Evolutionary conservation across 2,888 invertebrate species (phyloP).

Genomic region (Tridacna crocea): DNA sequence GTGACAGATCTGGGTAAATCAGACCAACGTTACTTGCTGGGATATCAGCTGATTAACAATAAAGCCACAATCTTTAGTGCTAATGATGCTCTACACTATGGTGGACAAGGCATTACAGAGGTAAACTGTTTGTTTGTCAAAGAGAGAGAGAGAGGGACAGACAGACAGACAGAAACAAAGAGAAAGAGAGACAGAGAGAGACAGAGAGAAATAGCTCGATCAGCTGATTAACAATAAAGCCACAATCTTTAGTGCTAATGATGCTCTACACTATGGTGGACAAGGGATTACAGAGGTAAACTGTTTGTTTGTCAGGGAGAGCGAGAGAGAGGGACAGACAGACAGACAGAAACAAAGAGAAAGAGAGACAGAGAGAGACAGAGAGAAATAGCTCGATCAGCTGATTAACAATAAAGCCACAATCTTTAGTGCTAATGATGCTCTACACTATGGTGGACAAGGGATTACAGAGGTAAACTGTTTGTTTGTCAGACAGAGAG

Average conservation of each 20-base stretch:
- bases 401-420: conserved; percentile 27
- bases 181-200: too few species aligned
- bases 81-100: conserved; percentile 65
- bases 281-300: conserved; percentile 48
- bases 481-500: too few species aligned
- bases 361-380: too few species aligned
- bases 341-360: too few species aligned
- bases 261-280: conserved; percentile 65
- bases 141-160: too few species aligned
- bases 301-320: too few species aligned
- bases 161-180: too few species aligned
- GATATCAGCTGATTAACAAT: conserved; percentile 49
- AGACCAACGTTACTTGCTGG: conserved; percentile 65
- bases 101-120: conserved; percentile 48
- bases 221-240: conserved; percentile 25
- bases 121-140: conserved; percentile 7
- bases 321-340: too few species aligned
- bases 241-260: conserved; percentile 64
- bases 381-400: conserved; percentile 22
- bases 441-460: conserved; percentile 62
- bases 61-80: conserved; percentile 62
- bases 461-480: conserved; percentile 46
- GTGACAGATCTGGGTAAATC: conserved; percentile 55
- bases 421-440: conserved; percentile 66
- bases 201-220: conserved; percentile 1